Evolutionary conservation across 2,113 vertebrate genomes (phyloP).

Genomic region (Hippocampus barbouri): DNA sequence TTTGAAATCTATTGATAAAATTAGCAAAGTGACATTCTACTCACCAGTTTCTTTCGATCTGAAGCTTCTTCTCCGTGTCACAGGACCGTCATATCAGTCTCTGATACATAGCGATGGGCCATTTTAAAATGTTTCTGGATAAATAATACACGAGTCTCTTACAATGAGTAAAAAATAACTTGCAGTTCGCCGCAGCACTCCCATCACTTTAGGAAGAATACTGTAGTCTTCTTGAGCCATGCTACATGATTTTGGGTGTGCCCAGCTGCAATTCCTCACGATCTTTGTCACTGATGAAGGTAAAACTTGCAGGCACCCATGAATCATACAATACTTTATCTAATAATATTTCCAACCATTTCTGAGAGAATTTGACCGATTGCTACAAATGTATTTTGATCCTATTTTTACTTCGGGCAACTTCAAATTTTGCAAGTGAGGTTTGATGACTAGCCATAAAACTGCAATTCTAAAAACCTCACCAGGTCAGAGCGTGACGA

Average conservation of each 20-base stretch:
- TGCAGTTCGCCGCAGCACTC: background rate
- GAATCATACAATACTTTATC: background rate
- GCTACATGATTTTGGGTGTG: background rate
- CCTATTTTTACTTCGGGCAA: background rate
- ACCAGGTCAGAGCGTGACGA: background rate
- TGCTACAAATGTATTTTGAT: background rate
- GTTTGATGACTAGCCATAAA: background rate
- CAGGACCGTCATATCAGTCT: background rate
- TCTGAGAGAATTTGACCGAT: background rate
- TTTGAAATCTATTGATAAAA: background rate
- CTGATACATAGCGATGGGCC: background rate
- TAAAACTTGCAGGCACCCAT: background rate
- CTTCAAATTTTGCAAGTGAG: background rate
- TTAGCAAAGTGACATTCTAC: background rate
- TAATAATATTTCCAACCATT: background rate
- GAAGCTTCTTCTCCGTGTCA: background rate
- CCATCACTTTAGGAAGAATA: background rate
- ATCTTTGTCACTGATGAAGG: background rate
- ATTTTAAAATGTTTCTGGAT: conserved; percentile 2
- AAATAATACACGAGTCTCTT: conserved; percentile 5
- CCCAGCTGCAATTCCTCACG: background rate
- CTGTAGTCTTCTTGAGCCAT: background rate
- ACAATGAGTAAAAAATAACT: conserved; percentile 4
- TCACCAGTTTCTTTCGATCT: background rate
- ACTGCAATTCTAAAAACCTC: background rate